These are phyloP conservation scores for Dascillus cervinus DNA, from an alignment of 2,888 invertebrate genomes.

Conservation along the genomic window DNA sequence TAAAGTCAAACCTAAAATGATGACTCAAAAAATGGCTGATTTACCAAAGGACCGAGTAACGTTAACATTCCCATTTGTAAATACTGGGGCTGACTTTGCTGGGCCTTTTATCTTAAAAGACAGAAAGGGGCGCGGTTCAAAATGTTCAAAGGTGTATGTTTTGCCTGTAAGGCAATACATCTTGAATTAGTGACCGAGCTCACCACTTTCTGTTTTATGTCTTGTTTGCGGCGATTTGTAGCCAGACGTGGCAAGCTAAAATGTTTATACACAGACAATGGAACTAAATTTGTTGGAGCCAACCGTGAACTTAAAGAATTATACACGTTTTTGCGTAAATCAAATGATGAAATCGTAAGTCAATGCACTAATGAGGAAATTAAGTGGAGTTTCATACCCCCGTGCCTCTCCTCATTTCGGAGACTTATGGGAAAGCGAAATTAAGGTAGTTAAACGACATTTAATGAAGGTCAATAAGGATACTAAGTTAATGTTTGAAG, in stretches of 20 bases:
- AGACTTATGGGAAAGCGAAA: conserved; percentile 26
- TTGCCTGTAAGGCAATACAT: conserved; percentile 3
- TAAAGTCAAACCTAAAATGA: background rate
- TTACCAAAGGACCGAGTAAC: conserved; percentile 1
- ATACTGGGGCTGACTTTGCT: conserved; percentile 2
- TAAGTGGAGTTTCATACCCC: background rate
- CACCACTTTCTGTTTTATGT: conserved; percentile 1
- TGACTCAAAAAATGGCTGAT: conserved; percentile 1
- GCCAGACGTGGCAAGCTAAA: background rate
- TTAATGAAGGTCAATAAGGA: conserved; percentile 15
- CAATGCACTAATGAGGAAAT: conserved; percentile 2
- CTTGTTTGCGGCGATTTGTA: conserved; percentile 1
- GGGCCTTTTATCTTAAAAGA: background rate
- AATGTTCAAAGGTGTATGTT: background rate
- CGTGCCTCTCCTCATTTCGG: conserved; percentile 18
- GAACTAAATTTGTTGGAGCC: conserved; percentile 5
- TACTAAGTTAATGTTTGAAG: conserved; percentile 19
- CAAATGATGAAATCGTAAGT: conserved; percentile 1
- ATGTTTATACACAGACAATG: conserved; percentile 2
- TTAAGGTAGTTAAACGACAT: conserved; percentile 26
- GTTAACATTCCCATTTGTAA: conserved; percentile 1
- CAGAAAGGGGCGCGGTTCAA: background rate
- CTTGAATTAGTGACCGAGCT: conserved; percentile 1
- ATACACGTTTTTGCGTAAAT: conserved; percentile 1
- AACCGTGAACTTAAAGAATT: conserved; percentile 3